Conservation (phyloP, 2,888 invertebrate species). For the Trachelus stipa region DNA sequence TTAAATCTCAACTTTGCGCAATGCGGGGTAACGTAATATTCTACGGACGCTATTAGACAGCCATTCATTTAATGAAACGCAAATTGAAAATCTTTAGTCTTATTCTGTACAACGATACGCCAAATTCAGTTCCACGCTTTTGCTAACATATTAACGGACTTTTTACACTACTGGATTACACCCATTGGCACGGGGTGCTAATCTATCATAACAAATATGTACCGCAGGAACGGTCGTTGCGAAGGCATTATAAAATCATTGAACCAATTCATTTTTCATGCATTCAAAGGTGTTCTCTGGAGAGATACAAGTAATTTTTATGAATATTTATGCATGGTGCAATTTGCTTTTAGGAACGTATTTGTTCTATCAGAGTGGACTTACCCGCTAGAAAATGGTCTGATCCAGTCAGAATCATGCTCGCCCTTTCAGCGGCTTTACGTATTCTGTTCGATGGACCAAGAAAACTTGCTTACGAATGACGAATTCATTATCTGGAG, state of each 20-base stretch:
- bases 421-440: slow-evolving; percentile 49
- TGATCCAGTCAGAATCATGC: slow-evolving; percentile 66
- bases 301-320: not conserved
- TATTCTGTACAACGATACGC: not conserved
- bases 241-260: not conserved
- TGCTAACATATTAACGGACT: not conserved
- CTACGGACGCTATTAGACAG: not conserved
- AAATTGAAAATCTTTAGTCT: not conserved
- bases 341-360: not conserved
- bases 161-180: not conserved
- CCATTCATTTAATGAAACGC: not conserved
- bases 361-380: slow-evolving; percentile 53
- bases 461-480: slow-evolving; percentile 40
- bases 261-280: not conserved
- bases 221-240: not conserved
- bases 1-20: slow-evolving; percentile 22
- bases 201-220: not conserved
- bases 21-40: slow-evolving; percentile 22
- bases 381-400: slow-evolving; percentile 67
- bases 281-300: not conserved
- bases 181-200: not conserved
- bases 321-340: not conserved
- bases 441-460: slow-evolving; percentile 40
- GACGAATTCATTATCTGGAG: slow-evolving; percentile 53
- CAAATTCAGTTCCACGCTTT: not conserved